Evolutionary conservation across 2,888 invertebrate species (phyloP), one percentile per base, ranked within the genome.

Genomic region (Coremacera marginata): DNA sequence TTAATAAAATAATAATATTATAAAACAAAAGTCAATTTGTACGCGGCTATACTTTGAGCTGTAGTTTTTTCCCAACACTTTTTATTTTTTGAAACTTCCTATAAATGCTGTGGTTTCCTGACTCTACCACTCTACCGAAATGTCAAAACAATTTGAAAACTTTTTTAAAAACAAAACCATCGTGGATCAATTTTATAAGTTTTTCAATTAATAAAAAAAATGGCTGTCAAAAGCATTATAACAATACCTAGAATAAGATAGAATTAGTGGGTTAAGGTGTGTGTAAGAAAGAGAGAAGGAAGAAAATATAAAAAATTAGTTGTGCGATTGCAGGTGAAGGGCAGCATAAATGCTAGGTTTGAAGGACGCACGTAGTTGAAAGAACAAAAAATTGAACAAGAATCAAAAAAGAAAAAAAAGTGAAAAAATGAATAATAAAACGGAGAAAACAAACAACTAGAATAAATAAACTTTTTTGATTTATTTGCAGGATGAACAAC

Each of bases 161-260:
- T 60, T 60, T 22, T 27, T 60, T 27, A 25, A 25, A 60, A 16
- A 25, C 9, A 27, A 60, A 27, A 9, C 60, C 60, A 60, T 27
- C 11, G 60, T 14, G 7, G 25, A 14, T 60, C 16, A 11, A 49
- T 0, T 19, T 9, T 44, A 78, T n/a, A 78, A 78, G 67, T 78
- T 78, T 78, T 75, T 78, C 75, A 78, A 78, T 78, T 78, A 78
- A 78, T 75, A 49, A 65, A 78, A 49, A 70, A 75, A 75, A 78
- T 78, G 75, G 55, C 37, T 55, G 51, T 72, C 14, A 44, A 44
- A 44, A 44, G 14, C 44, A 44, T 44, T 11, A 44, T 44, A 44
- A 44, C 11, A 44, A 44, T 44, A 44, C 44, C 11, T 11, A 44
- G 14, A 11, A 4, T 11, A 11, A 44, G 44, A 44, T 44, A 44